phyloP scores from a whole-genome alignment of 2,888 invertebrate species.

The Hemaris fuciformis region DNA sequence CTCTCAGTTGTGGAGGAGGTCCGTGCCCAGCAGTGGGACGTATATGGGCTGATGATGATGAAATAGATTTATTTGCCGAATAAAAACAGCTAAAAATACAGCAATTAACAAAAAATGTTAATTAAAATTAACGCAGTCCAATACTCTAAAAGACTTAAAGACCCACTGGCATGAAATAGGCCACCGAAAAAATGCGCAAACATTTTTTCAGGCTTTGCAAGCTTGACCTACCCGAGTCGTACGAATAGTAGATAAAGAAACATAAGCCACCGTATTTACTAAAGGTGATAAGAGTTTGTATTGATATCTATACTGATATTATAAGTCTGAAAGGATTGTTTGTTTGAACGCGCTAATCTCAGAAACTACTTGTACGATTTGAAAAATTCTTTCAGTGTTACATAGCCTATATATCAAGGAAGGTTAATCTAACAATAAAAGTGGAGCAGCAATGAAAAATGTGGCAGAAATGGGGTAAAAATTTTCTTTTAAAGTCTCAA shows the following conservation, averaged over 20 bases:
- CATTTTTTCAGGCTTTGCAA: slow-evolving; percentile 46
- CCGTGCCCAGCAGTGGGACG: too few relatives aligned
- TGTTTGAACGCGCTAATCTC: too few relatives aligned
- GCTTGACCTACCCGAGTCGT: slow-evolving; percentile 45
- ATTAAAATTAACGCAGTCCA: background rate
- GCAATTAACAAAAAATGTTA: background rate
- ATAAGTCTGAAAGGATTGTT: too few relatives aligned
- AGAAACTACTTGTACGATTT: too few relatives aligned
- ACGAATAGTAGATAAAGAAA: slow-evolving; percentile 42
- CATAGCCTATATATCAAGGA: background rate
- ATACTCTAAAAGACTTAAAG: slow-evolving; percentile 6
- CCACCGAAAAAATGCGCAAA: slow-evolving; percentile 39
- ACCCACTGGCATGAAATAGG: slow-evolving; percentile 38
- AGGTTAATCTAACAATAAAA: background rate
- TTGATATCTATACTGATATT: too few relatives aligned
- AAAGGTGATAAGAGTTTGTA: too few relatives aligned
- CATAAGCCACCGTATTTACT: too few relatives aligned
- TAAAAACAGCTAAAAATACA: background rate
- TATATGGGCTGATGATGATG: too few relatives aligned
- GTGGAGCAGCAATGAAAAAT: background rate
- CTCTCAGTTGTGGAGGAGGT: too few relatives aligned
- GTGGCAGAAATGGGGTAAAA: background rate
- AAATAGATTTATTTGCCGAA: too few relatives aligned
- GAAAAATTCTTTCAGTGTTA: background rate
- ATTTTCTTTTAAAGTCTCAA: too few relatives aligned